phyloP scores from a whole-genome alignment of 2,113 vertebrate genomes.

The Nerophis ophidion region DNA sequence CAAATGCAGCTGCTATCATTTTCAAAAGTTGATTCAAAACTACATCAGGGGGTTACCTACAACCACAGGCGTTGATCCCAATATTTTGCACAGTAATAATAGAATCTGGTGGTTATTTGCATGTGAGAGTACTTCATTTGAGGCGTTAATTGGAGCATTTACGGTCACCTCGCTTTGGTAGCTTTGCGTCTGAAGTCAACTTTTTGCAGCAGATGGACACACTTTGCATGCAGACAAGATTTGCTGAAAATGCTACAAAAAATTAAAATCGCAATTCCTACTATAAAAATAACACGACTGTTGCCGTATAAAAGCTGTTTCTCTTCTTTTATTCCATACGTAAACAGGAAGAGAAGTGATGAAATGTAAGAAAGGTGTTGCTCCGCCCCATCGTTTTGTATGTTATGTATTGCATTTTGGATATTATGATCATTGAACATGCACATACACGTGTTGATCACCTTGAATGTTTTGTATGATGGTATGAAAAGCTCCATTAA shows the following conservation, averaged over 20 bases:
- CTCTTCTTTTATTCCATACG: slow-evolving; percentile 32
- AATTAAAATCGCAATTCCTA: background rate
- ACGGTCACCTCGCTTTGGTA: slow-evolving; percentile 9
- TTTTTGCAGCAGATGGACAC: slow-evolving; percentile 46
- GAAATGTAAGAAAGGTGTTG: background rate
- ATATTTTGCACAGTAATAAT: background rate
- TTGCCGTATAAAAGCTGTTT: slow-evolving; percentile 34
- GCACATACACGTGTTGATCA: background rate
- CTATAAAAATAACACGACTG: slow-evolving; percentile 1
- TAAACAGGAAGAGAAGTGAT: slow-evolving; percentile 7
- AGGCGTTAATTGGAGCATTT: too few species aligned
- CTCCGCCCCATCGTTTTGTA: background rate
- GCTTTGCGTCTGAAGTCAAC: slow-evolving; percentile 30
- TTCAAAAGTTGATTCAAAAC: too few species aligned
- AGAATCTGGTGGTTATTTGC: slow-evolving; percentile 15
- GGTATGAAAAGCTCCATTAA: background rate
- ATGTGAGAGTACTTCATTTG: too few species aligned
- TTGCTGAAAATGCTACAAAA: slow-evolving; percentile 5
- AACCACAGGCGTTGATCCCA: too few species aligned
- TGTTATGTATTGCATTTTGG: background rate
- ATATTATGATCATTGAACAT: background rate
- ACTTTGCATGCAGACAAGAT: slow-evolving; percentile 44
- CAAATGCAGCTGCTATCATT: too few species aligned
- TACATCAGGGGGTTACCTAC: too few species aligned
- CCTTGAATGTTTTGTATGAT: background rate